A percentile compares a stretch with the other conserved stretches of the same genome.
Evolutionary conservation across 1,140 invertebrate genomes (phyloP).

Genomic region (Drosophila repletoides): DNA sequence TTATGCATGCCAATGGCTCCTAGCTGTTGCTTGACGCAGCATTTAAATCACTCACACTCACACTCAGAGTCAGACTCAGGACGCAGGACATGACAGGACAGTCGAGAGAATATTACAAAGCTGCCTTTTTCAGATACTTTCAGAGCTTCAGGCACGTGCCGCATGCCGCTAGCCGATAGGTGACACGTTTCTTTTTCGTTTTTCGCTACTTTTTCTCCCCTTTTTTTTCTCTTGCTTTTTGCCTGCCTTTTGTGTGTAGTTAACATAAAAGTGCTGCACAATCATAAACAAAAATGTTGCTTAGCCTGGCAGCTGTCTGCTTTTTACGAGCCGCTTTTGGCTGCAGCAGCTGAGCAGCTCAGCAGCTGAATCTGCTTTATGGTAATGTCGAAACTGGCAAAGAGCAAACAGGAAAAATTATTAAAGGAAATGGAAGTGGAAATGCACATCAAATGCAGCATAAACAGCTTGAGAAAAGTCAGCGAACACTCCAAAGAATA

Average conservation of each 20-base stretch:
- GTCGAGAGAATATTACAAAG: background rate
- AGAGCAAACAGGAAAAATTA: slow-evolving; percentile 23
- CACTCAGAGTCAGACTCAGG: too few relatives aligned
- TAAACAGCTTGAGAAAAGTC: background rate
- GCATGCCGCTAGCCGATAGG: slow-evolving; percentile 33
- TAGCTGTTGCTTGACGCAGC: slow-evolving; percentile 18
- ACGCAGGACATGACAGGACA: slow-evolving; percentile 18
- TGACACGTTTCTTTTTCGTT: slow-evolving; percentile 21
- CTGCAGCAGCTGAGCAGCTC: slow-evolving; percentile 23
- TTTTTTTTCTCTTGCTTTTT: background rate
- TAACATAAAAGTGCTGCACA: slow-evolving; percentile 53
- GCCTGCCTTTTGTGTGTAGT: slow-evolving; percentile 11
- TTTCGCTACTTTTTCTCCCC: background rate
- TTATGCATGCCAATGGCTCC: slow-evolving; percentile 47
- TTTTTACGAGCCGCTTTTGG: slow-evolving; percentile 48
- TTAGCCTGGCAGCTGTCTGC: slow-evolving; percentile 60
- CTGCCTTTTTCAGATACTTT: slow-evolving; percentile 30
- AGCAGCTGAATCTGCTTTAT: slow-evolving; percentile 22
- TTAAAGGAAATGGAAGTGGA: slow-evolving; percentile 38
- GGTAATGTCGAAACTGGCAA: slow-evolving; percentile 12
- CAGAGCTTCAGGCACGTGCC: slow-evolving; percentile 35
- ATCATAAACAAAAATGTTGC: slow-evolving; percentile 67
- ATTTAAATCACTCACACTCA: slow-evolving; percentile 69
- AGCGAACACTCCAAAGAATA: slow-evolving; percentile 5
- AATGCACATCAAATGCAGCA: slow-evolving; percentile 53